Percentiles rank a stretch among this genome's conserved stretches.
Conservation (phyloP, 2,888 invertebrate species). For the Latheticus oryzae region DNA sequence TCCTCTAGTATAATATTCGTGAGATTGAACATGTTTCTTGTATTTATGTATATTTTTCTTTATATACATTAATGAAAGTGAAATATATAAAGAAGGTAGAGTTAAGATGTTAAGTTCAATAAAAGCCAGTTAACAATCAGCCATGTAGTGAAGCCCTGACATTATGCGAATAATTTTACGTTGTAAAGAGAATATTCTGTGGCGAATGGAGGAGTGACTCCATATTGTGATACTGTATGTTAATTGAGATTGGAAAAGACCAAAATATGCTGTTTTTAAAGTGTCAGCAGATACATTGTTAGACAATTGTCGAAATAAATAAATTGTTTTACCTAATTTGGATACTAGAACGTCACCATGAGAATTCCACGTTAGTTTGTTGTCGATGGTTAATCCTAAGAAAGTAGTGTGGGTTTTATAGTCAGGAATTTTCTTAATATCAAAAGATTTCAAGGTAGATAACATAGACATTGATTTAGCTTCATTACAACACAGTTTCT, state of each 20-base stretch:
- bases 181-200: not conserved
- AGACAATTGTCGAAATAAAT: slow-evolving; percentile 1
- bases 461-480: not conserved
- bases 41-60: not conserved
- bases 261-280: slow-evolving; percentile 4
- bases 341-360: slow-evolving; percentile 4
- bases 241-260: slow-evolving; percentile 4
- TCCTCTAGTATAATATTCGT: no score
- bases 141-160: no score
- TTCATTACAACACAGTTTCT: slow-evolving; percentile 4
- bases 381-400: not conserved
- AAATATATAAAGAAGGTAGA: no score
- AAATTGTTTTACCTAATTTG: slow-evolving; percentile 2
- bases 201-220: not conserved
- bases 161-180: no score
- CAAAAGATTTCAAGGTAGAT: slow-evolving; percentile 5
- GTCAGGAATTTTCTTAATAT: slow-evolving; percentile 3
- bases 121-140: slow-evolving; percentile 1
- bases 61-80: not conserved
- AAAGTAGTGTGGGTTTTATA: slow-evolving; percentile 1
- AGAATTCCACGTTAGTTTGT: slow-evolving; percentile 1
- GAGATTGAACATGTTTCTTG: no score
- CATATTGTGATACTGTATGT: slow-evolving; percentile 1
- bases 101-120: not conserved
- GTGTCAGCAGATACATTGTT: not conserved